Evolutionary conservation across 2,888 invertebrate genomes (phyloP), one percentile per base, ranked within the genome.

Genomic region (Polymixis lichenea): DNA sequence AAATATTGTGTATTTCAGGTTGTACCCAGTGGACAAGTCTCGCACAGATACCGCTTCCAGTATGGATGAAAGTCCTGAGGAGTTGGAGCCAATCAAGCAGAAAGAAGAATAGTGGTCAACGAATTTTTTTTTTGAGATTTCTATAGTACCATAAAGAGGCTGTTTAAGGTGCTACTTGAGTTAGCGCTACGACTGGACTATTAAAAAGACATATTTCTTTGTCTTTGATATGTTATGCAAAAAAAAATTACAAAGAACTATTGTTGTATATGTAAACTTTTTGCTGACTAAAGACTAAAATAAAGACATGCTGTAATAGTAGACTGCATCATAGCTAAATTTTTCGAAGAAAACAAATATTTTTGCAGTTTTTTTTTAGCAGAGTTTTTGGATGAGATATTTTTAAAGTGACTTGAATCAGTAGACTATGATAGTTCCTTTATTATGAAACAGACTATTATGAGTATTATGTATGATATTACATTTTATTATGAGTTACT

Each of bases 1-100:
- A 6, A 1, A 49, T 51, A 58, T n/a, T 32, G 17, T 60, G 15
- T 71, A 32, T 91, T 90, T 60, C 80, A 98, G 98, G 98, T 95
- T 99, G 76, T 99, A 99, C 93, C 99, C 99, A 19, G 99, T 99
- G 5, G 99, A 99, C 94, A 98, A 98, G 90, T 97, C 97, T 9
- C 97, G 99, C 73, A 96, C 98, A 22, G 99, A 99, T 93, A 98
- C 97, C 8, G 97, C 97, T 0, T 90, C 95, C 8, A 95, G 96
- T 51, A 97, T 97, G 93, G 96, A 95, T 67, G 97, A 97, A 83
- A 93, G 84, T 38, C 92, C 96, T 0, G 95, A 95, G 0, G 95
- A 94, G 56, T 8, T 89, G 53, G 91, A 91, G 73, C 93, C 94
- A 0, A 53, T 90, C 6, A 94, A 95, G 78, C 78, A 92, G 69